These are phyloP conservation scores for Calycopis cecrops DNA, from an alignment of 1,140 invertebrate species.

Conservation along the genomic window DNA sequence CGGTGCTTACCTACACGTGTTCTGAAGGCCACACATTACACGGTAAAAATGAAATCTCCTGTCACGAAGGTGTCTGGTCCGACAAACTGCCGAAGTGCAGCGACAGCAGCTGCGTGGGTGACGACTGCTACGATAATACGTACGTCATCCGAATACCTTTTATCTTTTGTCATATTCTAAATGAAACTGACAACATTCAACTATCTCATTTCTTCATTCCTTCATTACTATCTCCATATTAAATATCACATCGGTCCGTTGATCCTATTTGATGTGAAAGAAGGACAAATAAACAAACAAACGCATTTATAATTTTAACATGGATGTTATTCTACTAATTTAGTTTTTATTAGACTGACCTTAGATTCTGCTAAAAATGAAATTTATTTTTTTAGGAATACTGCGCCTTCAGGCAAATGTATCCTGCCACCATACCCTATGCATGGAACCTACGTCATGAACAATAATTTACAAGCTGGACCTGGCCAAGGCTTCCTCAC, in stretches of 20 bases:
- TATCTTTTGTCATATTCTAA: too few relatives aligned
- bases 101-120: neutral
- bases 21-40: neutral
- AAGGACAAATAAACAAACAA: too few relatives aligned
- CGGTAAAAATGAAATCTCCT: neutral
- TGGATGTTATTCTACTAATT: too few relatives aligned
- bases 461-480: neutral
- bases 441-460: slow-evolving; percentile 1
- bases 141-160: neutral
- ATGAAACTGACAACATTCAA: too few relatives aligned
- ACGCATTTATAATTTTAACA: too few relatives aligned
- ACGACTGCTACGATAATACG: neutral
- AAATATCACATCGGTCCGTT: too few relatives aligned
- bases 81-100: neutral
- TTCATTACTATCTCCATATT: too few relatives aligned
- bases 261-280: too few relatives aligned
- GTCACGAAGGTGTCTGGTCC: neutral
- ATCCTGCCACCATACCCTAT: neutral
- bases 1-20: neutral
- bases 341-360: too few relatives aligned
- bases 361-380: neutral
- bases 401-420: neutral
- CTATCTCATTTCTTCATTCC: too few relatives aligned
- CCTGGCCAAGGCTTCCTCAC: neutral
- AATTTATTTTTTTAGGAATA: neutral